A percentile compares a stretch with the other conserved stretches of the same genome.
phyloP scores from a whole-genome alignment of 2,888 invertebrate genomes.

The Apamea sordens region DNA sequence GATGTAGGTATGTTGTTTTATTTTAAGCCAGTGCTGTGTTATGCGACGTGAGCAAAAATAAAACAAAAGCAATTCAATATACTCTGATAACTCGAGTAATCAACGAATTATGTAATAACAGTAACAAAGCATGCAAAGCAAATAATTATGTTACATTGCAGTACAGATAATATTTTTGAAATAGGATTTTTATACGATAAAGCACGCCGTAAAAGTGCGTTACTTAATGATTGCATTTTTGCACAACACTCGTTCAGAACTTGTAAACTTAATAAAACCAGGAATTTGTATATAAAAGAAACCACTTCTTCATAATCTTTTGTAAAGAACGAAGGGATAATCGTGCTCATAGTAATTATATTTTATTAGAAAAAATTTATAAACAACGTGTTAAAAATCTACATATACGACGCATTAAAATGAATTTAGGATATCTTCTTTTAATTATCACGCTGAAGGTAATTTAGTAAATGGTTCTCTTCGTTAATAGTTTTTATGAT shows the following conservation, averaged over 20 bases:
- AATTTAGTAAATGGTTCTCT: constrained; percentile 40
- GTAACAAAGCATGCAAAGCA: background rate
- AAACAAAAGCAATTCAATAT: constrained; percentile 18
- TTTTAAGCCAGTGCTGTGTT: constrained; percentile 9
- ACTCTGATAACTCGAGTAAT: constrained; percentile 33
- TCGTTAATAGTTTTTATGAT: background rate
- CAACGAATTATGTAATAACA: constrained; percentile 29
- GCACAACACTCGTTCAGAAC: constrained; percentile 42
- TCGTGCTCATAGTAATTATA: background rate
- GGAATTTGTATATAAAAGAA: constrained; percentile 19
- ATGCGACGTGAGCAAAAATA: background rate
- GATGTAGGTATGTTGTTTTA: constrained; percentile 33
- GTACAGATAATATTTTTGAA: constrained; percentile 32
- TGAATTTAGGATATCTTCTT: constrained; percentile 44
- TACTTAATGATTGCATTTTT: constrained; percentile 40
- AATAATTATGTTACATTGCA: constrained; percentile 6
- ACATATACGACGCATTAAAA: constrained; percentile 22
- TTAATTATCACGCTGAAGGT: constrained; percentile 38
- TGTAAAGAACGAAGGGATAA: constrained; percentile 21
- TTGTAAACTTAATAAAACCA: constrained; percentile 56
- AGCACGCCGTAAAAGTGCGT: constrained; percentile 46
- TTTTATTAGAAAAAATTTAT: background rate
- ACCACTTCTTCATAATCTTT: constrained; percentile 32
- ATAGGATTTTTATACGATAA: constrained; percentile 41
- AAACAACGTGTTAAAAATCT: background rate